These are phyloP conservation scores for Lasiurus borealis DNA, from an alignment of 2,113 vertebrate species.

Conservation along the genomic window DNA sequence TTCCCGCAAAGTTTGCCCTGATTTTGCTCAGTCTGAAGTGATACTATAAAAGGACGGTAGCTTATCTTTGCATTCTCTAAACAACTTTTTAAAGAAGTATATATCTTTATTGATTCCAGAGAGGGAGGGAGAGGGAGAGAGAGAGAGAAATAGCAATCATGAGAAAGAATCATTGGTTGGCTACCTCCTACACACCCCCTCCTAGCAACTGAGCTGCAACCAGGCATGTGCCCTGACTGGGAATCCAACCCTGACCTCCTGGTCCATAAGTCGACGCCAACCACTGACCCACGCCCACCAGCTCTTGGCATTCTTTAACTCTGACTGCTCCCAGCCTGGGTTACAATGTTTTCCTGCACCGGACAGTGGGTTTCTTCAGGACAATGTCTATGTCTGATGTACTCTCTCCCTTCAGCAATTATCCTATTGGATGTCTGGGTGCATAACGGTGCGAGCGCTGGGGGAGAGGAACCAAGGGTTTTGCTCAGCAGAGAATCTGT, in stretches of 20 bases:
- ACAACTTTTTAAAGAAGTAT: no score
- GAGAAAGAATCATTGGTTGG: no score
- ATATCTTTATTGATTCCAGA: no score
- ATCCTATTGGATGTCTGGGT: neutral
- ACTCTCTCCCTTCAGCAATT: neutral
- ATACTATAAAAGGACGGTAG: neutral
- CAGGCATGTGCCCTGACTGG: no score
- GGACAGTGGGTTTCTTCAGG: neutral
- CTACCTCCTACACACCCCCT: no score
- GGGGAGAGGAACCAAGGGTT: conserved; percentile 42
- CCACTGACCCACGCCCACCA: no score
- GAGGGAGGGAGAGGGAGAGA: no score
- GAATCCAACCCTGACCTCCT: no score
- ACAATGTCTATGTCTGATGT: neutral
- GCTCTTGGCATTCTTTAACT: neutral
- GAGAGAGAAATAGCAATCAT: no score
- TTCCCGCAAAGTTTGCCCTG: neutral
- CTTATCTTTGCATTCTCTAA: neutral
- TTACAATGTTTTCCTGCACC: neutral
- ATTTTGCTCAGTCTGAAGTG: neutral
- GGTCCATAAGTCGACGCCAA: no score
- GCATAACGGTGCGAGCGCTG: neutral
- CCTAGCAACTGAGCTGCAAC: no score
- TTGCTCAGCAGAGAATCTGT: neutral
- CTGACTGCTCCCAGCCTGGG: neutral